Evolutionary conservation across 2,797 vertebrate species (phyloP).

Genomic region (Propithecus deckenii): DNA sequence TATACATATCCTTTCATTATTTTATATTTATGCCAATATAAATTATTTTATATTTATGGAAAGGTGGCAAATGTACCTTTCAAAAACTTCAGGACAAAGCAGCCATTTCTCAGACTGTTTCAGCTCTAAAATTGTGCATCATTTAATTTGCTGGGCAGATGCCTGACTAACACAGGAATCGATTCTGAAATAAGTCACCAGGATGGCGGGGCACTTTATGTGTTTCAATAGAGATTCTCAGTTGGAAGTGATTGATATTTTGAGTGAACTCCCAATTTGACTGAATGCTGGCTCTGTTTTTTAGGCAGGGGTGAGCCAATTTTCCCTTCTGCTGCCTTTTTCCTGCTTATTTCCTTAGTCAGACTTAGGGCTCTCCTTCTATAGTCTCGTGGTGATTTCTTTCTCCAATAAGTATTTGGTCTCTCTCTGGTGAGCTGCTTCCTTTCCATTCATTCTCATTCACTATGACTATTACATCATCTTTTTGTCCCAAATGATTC

Average conservation of each 20-base stretch:
- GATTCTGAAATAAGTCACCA: slow-evolving; percentile 35
- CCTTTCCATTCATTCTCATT: slow-evolving; percentile 63
- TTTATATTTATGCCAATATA: not conserved
- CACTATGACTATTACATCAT: slow-evolving; percentile 32
- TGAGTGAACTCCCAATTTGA: slow-evolving; percentile 40
- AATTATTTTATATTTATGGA: not conserved
- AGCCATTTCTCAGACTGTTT: not conserved
- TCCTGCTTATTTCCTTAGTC: slow-evolving; percentile 76
- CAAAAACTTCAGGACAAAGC: not conserved
- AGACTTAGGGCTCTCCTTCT: slow-evolving; percentile 72
- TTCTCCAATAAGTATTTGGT: slow-evolving; percentile 76
- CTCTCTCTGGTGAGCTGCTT: slow-evolving; percentile 64
- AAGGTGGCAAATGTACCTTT: not conserved
- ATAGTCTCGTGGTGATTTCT: slow-evolving; percentile 77
- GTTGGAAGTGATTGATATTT: slow-evolving; percentile 7
- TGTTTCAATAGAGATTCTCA: slow-evolving; percentile 53
- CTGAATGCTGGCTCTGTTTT: slow-evolving; percentile 21
- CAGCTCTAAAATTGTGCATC: not conserved
- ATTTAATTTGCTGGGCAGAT: slow-evolving; percentile 59
- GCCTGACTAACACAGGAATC: not conserved
- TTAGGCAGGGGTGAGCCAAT: slow-evolving; percentile 56
- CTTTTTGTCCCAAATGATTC: slow-evolving; percentile 68
- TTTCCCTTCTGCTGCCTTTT: slow-evolving; percentile 73
- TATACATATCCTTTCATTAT: not conserved
- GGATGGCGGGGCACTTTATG: not conserved